These are phyloP conservation scores for Eurytoma adleriae DNA, from an alignment of 2,888 invertebrate species.

Conservation along the genomic window DNA sequence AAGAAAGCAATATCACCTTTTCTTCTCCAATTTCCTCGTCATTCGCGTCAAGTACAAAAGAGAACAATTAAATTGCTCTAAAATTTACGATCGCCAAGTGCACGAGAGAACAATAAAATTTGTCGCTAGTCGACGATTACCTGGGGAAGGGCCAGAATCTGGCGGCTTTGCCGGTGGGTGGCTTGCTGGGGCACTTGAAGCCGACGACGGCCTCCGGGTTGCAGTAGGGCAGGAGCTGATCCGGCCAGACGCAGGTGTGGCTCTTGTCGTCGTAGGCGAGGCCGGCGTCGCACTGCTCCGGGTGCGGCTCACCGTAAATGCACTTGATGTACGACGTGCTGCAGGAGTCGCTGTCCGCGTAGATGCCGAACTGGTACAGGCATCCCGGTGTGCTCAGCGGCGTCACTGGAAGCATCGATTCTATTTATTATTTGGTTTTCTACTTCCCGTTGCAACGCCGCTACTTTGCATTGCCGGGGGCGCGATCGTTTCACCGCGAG, in stretches of 20 bases:
- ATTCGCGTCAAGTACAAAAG: no score
- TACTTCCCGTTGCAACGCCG: no score
- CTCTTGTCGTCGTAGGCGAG: conserved; percentile 91
- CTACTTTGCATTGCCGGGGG: no score
- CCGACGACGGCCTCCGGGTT: conserved; percentile 95
- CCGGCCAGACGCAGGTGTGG: conserved; percentile 96
- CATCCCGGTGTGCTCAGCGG: conserved; percentile 89
- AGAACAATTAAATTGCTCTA: no score
- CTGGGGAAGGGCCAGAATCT: conserved; percentile 96
- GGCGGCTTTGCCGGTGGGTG: conserved; percentile 87
- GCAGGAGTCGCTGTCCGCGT: conserved; percentile 87
- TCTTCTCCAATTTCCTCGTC: no score
- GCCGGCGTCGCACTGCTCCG: conserved; percentile 90
- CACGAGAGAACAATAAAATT: no score
- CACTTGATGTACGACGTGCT: conserved; percentile 93
- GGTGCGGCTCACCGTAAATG: conserved; percentile 87
- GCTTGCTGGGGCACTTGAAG: conserved; percentile 93
- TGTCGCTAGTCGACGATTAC: conserved; percentile 51
- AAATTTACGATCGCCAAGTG: no score
- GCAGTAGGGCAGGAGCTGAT: conserved; percentile 90
- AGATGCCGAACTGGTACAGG: conserved; percentile 92
- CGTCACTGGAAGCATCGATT: conserved; percentile 79
- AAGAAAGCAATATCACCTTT: no score
- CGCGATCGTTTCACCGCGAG: no score
- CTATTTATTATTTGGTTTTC: neutral